These are phyloP conservation scores for Gambusia affinis DNA, from an alignment of 2,113 vertebrate genomes.

Conservation along the genomic window DNA sequence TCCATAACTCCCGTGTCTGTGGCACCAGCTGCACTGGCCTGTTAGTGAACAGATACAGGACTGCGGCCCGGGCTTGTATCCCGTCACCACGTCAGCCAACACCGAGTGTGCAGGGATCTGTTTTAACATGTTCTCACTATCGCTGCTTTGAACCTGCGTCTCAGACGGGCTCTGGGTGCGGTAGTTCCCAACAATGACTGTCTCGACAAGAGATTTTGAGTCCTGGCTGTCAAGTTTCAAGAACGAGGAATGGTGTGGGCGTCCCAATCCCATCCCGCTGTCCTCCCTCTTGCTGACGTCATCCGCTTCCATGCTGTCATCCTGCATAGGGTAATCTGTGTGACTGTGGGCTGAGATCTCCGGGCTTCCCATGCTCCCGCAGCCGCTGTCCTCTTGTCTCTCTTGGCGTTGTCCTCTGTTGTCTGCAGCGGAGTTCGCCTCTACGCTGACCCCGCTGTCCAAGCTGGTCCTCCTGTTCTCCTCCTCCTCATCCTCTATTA, in stretches of 20 bases:
- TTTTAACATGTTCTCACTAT: slow-evolving; percentile 30
- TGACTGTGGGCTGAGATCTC: slow-evolving; percentile 56
- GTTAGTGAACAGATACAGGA: slow-evolving; percentile 69
- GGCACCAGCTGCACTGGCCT: slow-evolving; percentile 74
- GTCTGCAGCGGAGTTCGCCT: slow-evolving; percentile 17
- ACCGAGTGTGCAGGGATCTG: slow-evolving; percentile 31
- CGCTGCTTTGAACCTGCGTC: slow-evolving; percentile 19
- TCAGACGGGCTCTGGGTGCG: slow-evolving; percentile 58
- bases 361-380: slow-evolving; percentile 68
- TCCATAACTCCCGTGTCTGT: slow-evolving; percentile 23
- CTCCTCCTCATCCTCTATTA: slow-evolving; percentile 30
- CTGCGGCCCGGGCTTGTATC: slow-evolving; percentile 70
- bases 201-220: slow-evolving; percentile 24
- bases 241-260: slow-evolving; percentile 39
- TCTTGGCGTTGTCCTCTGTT: background rate
- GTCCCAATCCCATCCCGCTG: slow-evolving; percentile 62
- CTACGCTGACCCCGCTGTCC: slow-evolving; percentile 75
- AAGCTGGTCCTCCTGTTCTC: slow-evolving; percentile 66
- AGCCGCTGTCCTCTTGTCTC: slow-evolving; percentile 78
- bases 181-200: slow-evolving; percentile 47
- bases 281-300: slow-evolving; percentile 36
- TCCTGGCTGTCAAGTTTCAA: slow-evolving; percentile 49
- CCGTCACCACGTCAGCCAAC: slow-evolving; percentile 55
- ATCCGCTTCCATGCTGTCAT: slow-evolving; percentile 14
- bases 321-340: slow-evolving; percentile 43